Conservation (phyloP, 2,113 vertebrate genomes). For the Ophiodon elongatus region DNA sequence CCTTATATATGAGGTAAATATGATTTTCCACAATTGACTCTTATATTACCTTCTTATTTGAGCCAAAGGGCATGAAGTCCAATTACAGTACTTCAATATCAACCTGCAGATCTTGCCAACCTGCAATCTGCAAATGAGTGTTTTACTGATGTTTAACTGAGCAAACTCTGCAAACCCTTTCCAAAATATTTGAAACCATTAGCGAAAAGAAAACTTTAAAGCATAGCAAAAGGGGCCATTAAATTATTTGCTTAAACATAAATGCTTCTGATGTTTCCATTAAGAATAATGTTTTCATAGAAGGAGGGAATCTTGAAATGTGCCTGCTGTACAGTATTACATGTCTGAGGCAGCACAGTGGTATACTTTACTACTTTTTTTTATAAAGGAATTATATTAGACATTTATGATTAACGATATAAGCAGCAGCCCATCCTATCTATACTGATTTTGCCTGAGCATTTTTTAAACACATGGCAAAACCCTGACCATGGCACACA, state of each 20-base stretch:
- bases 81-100: conserved; percentile 79
- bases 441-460: conserved; percentile 8
- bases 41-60: conserved; percentile 68
- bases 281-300: conserved; percentile 72
- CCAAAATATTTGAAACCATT: conserved; percentile 81
- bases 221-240: conserved; percentile 67
- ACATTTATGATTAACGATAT: conserved; percentile 36
- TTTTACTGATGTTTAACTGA: conserved; percentile 76
- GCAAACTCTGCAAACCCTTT: conserved; percentile 77
- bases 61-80: conserved; percentile 78
- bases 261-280: conserved; percentile 70
- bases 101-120: conserved; percentile 77
- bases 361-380: conserved; percentile 37
- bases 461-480: conserved; percentile 45
- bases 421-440: neutral
- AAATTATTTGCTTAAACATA: conserved; percentile 77
- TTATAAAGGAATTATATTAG: conserved; percentile 13
- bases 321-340: conserved; percentile 52
- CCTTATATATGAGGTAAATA: conserved; percentile 62
- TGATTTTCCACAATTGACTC: conserved; percentile 63
- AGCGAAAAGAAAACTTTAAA: conserved; percentile 65
- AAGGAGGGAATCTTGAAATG: conserved; percentile 58
- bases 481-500: conserved; percentile 58
- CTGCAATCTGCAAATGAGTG: conserved; percentile 81
- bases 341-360: conserved; percentile 48